These are phyloP conservation scores for Labia minor DNA, from an alignment of 2,888 invertebrate species.

Conservation along the genomic window DNA sequence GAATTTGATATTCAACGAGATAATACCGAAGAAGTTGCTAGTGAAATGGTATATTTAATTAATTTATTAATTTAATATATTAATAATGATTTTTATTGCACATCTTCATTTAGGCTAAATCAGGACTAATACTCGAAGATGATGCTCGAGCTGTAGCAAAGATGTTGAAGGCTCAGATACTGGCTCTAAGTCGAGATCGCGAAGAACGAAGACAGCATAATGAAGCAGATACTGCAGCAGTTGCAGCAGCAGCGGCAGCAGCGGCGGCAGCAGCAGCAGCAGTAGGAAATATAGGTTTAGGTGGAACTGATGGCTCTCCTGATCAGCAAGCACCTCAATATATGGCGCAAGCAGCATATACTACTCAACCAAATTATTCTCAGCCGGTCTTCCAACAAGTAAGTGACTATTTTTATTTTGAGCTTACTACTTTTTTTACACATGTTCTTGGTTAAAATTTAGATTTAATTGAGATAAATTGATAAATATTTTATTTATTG, in stretches of 20 bases:
- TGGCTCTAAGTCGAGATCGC: conserved; percentile 54
- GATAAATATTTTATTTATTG: no score
- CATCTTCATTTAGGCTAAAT: conserved; percentile 56
- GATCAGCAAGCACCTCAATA: neutral
- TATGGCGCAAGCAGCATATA: neutral
- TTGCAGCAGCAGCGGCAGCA: conserved; percentile 30
- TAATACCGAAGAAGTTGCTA: conserved; percentile 85
- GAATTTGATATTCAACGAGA: conserved; percentile 89
- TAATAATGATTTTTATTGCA: neutral
- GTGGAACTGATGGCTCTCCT: neutral
- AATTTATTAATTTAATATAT: neutral
- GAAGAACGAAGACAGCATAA: conserved; percentile 38
- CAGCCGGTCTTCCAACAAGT: neutral
- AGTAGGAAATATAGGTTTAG: neutral
- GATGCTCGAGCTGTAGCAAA: conserved; percentile 86
- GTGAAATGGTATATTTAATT: conserved; percentile 62
- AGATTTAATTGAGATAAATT: neutral
- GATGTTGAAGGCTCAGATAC: conserved; percentile 79
- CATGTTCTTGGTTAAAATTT: neutral
- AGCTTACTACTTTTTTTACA: no score
- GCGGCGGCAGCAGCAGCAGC: conserved; percentile 30
- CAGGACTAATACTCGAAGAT: conserved; percentile 89
- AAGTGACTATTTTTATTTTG: neutral
- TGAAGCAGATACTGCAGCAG: conserved; percentile 29
- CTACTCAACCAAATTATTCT: conserved; percentile 1